Conservation (phyloP, 2,888 invertebrate genomes). For the Cylloceria caligata region DNA sequence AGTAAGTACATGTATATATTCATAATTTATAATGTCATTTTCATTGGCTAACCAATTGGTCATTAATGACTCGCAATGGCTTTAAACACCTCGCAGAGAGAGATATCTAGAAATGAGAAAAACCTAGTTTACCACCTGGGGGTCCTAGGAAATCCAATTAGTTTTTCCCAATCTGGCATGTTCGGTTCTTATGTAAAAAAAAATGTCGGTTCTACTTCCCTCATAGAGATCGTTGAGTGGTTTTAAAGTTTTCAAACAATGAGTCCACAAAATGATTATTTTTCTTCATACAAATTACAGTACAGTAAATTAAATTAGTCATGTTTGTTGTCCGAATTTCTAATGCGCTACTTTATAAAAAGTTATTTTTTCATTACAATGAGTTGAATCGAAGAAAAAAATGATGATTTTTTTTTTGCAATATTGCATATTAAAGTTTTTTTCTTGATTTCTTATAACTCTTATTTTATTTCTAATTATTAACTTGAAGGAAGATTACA, state of each 20-base stretch:
- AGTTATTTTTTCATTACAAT: too few species aligned
- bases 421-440: too few species aligned
- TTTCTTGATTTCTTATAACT: too few species aligned
- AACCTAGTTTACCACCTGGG: neutral
- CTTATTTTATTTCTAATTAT: too few species aligned
- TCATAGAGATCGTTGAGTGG: neutral
- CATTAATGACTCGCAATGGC: conserved; percentile 24
- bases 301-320: too few species aligned
- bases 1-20: conserved; percentile 18
- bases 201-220: neutral
- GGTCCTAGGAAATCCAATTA: neutral
- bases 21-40: conserved; percentile 35
- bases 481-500: too few species aligned
- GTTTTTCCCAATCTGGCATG: neutral
- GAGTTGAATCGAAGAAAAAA: too few species aligned
- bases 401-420: neutral
- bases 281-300: too few species aligned
- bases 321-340: too few species aligned
- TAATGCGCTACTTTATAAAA: too few species aligned
- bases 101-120: neutral
- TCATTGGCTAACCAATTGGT: conserved; percentile 23
- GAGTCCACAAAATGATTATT: neutral
- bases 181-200: neutral
- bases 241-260: neutral
- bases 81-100: conserved; percentile 6